Evolutionary conservation across 2,797 vertebrate genomes (phyloP).

Genomic region (Phoeniculus purpureus): DNA sequence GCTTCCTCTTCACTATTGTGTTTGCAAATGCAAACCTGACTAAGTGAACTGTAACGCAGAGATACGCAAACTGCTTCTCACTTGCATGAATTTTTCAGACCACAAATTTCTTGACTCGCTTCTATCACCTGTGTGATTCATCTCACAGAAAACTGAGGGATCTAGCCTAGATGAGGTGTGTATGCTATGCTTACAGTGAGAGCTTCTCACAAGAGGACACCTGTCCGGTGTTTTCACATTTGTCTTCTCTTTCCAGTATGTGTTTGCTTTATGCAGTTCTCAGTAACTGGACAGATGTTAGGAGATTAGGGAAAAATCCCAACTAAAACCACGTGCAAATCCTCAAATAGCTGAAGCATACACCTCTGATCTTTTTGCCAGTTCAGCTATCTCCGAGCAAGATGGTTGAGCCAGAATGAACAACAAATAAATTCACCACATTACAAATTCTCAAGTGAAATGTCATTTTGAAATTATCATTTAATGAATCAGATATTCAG

Average conservation of each 20-base stretch:
- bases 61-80: neutral
- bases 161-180: neutral
- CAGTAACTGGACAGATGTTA: neutral
- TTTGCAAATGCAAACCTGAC: neutral
- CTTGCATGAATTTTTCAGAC: neutral
- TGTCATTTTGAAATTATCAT: neutral
- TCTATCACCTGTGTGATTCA: neutral
- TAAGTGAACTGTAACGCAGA: neutral
- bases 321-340: neutral
- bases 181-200: rapidly evolving
- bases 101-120: neutral
- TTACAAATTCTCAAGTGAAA: neutral
- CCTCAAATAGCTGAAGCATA: neutral
- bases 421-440: neutral
- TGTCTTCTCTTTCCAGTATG: neutral
- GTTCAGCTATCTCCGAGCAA: neutral
- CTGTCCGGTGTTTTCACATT: neutral
- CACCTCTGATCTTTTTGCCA: neutral
- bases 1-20: neutral
- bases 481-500: neutral
- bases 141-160: neutral
- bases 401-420: neutral
- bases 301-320: neutral
- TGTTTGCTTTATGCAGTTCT: neutral
- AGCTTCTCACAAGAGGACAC: neutral